Evolutionary conservation across 2,113 vertebrate genomes (phyloP), one percentile per base, ranked within the genome.

Genomic region (Arizona elegans): DNA sequence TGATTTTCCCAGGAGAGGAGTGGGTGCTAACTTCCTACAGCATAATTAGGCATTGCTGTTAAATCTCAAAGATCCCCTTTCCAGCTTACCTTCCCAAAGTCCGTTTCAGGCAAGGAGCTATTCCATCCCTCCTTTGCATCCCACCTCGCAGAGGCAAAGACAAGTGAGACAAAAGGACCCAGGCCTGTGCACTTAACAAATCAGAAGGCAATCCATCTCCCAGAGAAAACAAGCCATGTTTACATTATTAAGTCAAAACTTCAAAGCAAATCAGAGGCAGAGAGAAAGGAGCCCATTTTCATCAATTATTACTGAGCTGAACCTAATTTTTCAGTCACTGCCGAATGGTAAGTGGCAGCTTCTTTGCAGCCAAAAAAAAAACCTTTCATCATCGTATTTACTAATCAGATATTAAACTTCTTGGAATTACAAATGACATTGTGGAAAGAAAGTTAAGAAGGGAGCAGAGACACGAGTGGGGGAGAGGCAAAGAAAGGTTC

Each of bases 251-350:
- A 97, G 96, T 95, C 96, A 96, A 96, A 96, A 97, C 96, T 97
- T 96, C 94, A 96, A 96, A 97, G 94, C 94, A 96, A 97, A 97
- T 96, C 96, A 96, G 93, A 96, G 96, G 94, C 94, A 96, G 95
- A 96, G 90, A 93, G 90, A 96, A 95, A 95, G 93, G 91, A 95
- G 95, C 95, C 93, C 59, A 93, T 97, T 97, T 96, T 93, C 96
- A 97, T 97, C 96, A 97, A 97, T 97, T 97, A 96, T 96, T 97
- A 96, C 96, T 97, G 96, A 97, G 96, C 95, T 96, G 95, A 97
- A 97, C 95, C 92, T 96, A 97, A 97, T 97, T 97, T 97, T 96
- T 96, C 96, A 96, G 96, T 97, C 96, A 96, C 93, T 88, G 93
- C 91, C 95, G 93, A 95, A 96, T 96, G 96, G 95, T 96, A 96